Percentiles rank a stretch among this genome's conserved stretches.
Evolutionary conservation across 2,113 vertebrate genomes (phyloP).

Genomic region (Zapornia atra): DNA sequence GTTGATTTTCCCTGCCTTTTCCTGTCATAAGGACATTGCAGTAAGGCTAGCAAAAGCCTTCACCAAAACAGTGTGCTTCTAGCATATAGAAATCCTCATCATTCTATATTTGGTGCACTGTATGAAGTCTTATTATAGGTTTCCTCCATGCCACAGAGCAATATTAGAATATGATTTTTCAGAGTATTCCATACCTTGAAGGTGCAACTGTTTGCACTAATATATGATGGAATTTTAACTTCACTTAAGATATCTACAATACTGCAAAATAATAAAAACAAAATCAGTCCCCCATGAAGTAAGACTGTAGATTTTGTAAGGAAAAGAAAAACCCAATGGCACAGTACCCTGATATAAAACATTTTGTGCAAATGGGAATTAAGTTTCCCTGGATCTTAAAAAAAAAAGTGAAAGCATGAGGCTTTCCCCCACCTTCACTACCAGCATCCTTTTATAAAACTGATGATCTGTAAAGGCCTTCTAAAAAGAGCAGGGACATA

Average conservation of each 20-base stretch:
- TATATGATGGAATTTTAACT: background rate
- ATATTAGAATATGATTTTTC: background rate
- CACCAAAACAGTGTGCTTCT: accelerated
- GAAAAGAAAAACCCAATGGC: background rate
- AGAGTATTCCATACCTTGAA: background rate
- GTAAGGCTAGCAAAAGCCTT: background rate
- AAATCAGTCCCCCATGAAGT: background rate
- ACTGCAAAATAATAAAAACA: background rate
- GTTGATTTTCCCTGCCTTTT: background rate
- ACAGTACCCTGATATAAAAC: accelerated
- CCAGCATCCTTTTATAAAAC: background rate
- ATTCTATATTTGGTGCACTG: background rate
- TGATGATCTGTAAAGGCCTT: background rate
- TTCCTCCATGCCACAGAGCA: background rate
- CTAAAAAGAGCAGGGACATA: background rate
- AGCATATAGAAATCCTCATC: background rate
- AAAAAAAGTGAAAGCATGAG: background rate
- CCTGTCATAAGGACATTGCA: background rate
- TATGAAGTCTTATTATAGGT: background rate
- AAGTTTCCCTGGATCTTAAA: background rate
- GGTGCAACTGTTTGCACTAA: background rate
- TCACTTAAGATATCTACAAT: background rate
- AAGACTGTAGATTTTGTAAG: background rate
- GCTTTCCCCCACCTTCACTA: accelerated
- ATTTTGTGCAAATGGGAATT: background rate